Base-by-base conservation (phyloP, 2,113 vertebrate genomes). In the Osmerus mordax region DNA sequence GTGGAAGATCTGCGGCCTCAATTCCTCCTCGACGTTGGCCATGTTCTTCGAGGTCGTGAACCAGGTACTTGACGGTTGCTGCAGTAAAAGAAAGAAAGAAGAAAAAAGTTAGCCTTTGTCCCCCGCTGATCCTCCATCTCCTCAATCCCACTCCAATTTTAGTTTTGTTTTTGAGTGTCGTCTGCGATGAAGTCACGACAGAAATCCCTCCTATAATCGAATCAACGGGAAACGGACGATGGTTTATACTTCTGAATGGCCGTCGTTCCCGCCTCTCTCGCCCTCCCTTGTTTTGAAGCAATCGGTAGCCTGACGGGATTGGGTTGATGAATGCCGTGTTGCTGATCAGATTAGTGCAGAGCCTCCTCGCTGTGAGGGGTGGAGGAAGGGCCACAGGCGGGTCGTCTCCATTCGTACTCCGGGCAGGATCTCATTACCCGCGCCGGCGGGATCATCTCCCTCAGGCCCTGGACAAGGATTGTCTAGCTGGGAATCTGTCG, bases 11-110 rank as follows among this genome's bases (percentile, higher is more conserved):
- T 99, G 97, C 84, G 86, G 94, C 61, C 88, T 99, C 70, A 95
- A 91, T 83, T 94, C 95, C 1, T 94, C 92, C 18, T 94, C 94
- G 58, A 98, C 97, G 13, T 77, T 99, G 62, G 95, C 90, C 32
- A 73, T 99, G 76, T 99, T 94, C 78, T 97, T 99, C 89, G 97
- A 99, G 91, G 95, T 99, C 11, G 95, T 98, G 58, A 99, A 96
- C 92, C 97, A 99, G 94, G 97, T 99, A 81, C 83, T 78, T 53
- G 7, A 55, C 23, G 32, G 16, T 6, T 25, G n/a, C 41, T 18
- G 11, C 23, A 18, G 19, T n/a, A 6, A 51, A 16, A 5, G 5
- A 36, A 36, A 36, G 7, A 36, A 5, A 5, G n/a, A 5, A 36
- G 4, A 47, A 47, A 47, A 47, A 47, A 47, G 41, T 47, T 47